phyloP scores from a whole-genome alignment of 1,140 invertebrate genomes.

The Bursaphelenchus mucronatus region DNA sequence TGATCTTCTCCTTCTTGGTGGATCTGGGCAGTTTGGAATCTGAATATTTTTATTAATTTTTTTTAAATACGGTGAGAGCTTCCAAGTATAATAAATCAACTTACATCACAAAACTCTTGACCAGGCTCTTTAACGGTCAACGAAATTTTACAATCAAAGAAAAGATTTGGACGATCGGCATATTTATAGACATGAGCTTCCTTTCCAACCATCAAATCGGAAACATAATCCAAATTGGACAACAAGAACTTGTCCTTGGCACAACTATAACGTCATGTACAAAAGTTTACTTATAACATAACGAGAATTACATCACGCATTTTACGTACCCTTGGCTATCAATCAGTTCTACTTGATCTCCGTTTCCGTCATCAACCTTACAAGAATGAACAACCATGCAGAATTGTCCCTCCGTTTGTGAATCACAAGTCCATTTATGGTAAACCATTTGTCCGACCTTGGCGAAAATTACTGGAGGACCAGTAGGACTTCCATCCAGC shows the following conservation, averaged over 20 bases:
- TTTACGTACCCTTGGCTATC: conserved; percentile 50
- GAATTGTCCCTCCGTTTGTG: conserved; percentile 53
- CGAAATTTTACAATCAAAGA: conserved; percentile 59
- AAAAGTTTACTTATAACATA: background rate
- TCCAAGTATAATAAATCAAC: conserved; percentile 12
- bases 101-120: conserved; percentile 48
- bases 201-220: conserved; percentile 58
- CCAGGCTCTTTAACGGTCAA: conserved; percentile 55
- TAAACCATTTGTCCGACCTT: conserved; percentile 58
- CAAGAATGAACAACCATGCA: conserved; percentile 59
- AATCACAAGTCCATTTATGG: conserved; percentile 55
- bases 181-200: conserved; percentile 61
- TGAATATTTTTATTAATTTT: conserved; percentile 22
- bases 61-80: background rate
- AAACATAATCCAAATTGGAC: conserved; percentile 55
- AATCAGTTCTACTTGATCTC: conserved; percentile 54
- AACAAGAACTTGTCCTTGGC: conserved; percentile 57
- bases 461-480: conserved; percentile 57
- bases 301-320: conserved; percentile 7
- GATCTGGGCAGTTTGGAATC: conserved; percentile 55
- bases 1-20: conserved; percentile 32
- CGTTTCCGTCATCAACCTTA: conserved; percentile 57
- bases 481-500: conserved; percentile 50
- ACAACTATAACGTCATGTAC: conserved; percentile 39
- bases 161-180: conserved; percentile 55